phyloP scores from a whole-genome alignment of 1,140 invertebrate species.

The Lamellibrachia luymesi region DNA sequence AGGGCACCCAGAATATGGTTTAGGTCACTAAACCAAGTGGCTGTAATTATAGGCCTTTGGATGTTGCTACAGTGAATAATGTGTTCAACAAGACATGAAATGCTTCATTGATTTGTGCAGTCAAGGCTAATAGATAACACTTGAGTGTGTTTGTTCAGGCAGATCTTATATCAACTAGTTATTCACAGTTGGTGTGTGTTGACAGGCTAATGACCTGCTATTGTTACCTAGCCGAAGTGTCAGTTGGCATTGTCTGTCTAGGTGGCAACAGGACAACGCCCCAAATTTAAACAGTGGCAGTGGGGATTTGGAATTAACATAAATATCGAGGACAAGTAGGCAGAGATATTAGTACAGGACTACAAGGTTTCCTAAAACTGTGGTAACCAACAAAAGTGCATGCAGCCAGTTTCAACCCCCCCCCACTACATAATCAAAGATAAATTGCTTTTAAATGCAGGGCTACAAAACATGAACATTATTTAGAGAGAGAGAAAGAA shows the following conservation, averaged over 20 bases:
- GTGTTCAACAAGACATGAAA: not conserved
- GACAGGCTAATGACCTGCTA: not conserved
- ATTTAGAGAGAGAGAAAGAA: not conserved
- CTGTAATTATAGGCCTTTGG: not conserved
- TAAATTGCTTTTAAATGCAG: not conserved
- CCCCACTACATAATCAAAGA: not conserved
- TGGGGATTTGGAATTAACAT: not conserved
- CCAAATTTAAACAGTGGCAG: not conserved
- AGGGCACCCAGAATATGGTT: not conserved
- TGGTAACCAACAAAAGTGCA: too few species aligned
- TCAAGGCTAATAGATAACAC: not conserved
- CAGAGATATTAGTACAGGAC: too few species aligned
- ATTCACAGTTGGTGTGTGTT: not conserved
- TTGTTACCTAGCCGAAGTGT: not conserved
- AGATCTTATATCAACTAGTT: not conserved
- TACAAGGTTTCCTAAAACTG: too few species aligned
- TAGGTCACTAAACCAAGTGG: not conserved
- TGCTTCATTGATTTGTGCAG: not conserved
- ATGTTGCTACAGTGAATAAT: not conserved
- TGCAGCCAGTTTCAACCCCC: too few species aligned
- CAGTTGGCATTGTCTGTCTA: not conserved
- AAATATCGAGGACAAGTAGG: not conserved
- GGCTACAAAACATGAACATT: not conserved
- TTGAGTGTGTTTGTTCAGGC: not conserved
- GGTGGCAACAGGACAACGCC: not conserved